Base-by-base conservation (phyloP, 2,113 vertebrate species). In the Apeltes quadracus region DNA sequence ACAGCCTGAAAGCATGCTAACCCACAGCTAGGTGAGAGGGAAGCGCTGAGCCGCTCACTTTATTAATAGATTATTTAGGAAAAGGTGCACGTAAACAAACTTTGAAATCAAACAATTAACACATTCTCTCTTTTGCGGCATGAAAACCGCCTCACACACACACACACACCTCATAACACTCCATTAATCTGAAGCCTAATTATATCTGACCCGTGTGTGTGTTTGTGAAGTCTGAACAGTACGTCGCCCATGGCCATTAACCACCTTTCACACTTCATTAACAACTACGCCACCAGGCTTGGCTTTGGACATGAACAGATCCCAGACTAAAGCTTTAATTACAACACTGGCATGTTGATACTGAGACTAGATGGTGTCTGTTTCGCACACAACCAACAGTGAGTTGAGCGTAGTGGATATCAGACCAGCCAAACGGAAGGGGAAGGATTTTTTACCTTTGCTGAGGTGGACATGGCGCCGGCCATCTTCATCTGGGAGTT, bases 401-500 rank as follows among this genome's bases (percentile, higher is more conserved):
- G 16, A 48, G 18, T 13, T 56, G 23, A 53, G 67, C 9, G 46
- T 48, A 10, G 39, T 43, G 12, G 39, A 43, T 15, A 46, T 34
- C 9, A 63, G 39, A 64, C 15, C 7, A 59, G 50, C 1, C 16
- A 15, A 16, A 25, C 0, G 39, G 56, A 70, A 39, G 25, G 2
- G 36, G 38, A 43, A 11, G 48, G 34, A 29, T 55, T 66, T 55
- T 66, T 84, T 73, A 98, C 97, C 93, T 98, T 98, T 64, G 98
- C 96, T 50, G 97, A 96, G 50, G 95, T 93, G 83, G 97, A 96
- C 97, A 99, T 98, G 58, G 98, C 98, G 69, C 96, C 95, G 0
- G 98, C 98, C 98, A 99, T 99, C 92, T 99, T 99, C 96, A 98
- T 97, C 87, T 99, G 98, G n/a, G 98, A 99, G 89, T 96, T 98